Conservation (phyloP, 2,113 vertebrate species). For the Pseudopodoces humilis region DNA sequence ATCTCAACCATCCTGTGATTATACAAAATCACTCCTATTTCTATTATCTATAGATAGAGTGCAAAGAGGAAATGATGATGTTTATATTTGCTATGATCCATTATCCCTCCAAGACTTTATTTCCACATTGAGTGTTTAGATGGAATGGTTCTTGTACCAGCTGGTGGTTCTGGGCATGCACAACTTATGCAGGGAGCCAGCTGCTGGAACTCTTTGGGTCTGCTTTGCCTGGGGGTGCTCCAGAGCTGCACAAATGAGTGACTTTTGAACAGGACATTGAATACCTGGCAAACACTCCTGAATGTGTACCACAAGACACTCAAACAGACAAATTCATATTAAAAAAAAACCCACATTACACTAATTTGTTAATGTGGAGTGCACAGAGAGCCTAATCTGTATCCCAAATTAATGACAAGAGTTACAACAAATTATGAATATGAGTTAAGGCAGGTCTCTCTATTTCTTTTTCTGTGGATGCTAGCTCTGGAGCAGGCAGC, state of each 20-base stretch:
- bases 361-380: neutral
- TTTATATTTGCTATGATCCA: neutral
- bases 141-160: neutral
- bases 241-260: neutral
- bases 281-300: neutral
- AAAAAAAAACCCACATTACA: neutral
- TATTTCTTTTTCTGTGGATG: too few relatives aligned
- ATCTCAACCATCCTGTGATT: neutral
- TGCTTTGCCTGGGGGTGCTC: neutral
- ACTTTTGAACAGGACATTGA: neutral
- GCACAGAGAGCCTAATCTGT: neutral
- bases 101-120: neutral
- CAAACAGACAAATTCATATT: neutral
- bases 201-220: neutral
- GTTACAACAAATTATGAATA: neutral
- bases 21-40: neutral
- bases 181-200: fast-evolving
- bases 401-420: neutral
- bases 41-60: neutral
- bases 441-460: neutral
- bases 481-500: too few relatives aligned
- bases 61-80: fast-evolving
- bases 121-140: neutral
- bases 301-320: neutral
- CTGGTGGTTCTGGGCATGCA: neutral